Evolutionary conservation across 2,113 vertebrate species (phyloP).

Genomic region (Barbus barbus): DNA sequence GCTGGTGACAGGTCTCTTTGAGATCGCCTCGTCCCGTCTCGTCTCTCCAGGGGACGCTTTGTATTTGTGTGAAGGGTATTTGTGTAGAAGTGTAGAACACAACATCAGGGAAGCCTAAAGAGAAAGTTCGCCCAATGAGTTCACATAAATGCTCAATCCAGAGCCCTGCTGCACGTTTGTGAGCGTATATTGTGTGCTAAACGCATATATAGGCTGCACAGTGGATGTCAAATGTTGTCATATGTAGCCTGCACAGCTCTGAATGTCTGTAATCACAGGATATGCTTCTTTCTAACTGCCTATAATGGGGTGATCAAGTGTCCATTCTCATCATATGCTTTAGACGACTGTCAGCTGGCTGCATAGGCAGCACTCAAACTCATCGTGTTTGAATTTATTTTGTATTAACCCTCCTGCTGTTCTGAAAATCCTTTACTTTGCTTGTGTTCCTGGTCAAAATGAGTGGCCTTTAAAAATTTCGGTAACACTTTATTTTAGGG

Average conservation of each 20-base stretch:
- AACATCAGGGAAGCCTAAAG: background rate
- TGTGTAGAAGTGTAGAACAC: background rate
- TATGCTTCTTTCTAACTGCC: background rate
- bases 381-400: background rate
- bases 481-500: too few species aligned
- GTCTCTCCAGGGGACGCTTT: slow-evolving; percentile 4
- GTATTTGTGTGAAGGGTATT: slow-evolving; percentile 10
- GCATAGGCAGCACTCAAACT: background rate
- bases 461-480: background rate
- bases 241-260: background rate
- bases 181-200: background rate
- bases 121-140: background rate
- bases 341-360: background rate
- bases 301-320: background rate
- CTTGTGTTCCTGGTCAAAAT: background rate
- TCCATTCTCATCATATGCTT: slow-evolving; percentile 5
- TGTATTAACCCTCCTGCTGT: too few species aligned
- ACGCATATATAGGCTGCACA: background rate
- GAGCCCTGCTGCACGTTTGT: background rate
- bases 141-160: background rate
- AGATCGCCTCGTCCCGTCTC: slow-evolving; percentile 44
- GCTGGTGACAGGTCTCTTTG: slow-evolving; percentile 42
- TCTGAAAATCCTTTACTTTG: background rate
- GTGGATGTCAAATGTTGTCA: background rate
- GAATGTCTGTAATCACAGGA: background rate